These are phyloP conservation scores for Synergus umbraculus DNA, from an alignment of 2,888 invertebrate species.

Conservation along the genomic window DNA sequence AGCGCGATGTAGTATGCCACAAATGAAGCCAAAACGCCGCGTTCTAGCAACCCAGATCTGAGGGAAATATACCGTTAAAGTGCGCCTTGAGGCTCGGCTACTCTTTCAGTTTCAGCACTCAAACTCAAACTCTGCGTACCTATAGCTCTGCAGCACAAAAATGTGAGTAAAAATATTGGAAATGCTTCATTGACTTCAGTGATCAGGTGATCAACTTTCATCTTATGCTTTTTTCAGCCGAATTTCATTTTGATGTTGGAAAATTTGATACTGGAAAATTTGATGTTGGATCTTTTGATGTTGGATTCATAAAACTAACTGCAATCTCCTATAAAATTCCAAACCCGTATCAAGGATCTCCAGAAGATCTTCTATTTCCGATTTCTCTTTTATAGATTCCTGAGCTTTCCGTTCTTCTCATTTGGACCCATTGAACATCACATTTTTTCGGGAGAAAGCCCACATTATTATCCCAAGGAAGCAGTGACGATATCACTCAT, in stretches of 20 bases:
- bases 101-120: not conserved
- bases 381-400: not conserved
- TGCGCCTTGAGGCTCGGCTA: slow-evolving; percentile 19
- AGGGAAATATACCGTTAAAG: slow-evolving; percentile 30
- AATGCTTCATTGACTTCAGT: not conserved
- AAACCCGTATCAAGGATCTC: not conserved
- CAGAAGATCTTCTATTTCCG: not conserved
- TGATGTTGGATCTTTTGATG: not conserved
- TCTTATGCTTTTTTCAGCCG: not conserved
- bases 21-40: slow-evolving; percentile 34
- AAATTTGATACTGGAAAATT: not conserved
- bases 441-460: slow-evolving; percentile 4
- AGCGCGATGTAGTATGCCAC: not conserved
- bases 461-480: not conserved
- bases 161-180: not conserved
- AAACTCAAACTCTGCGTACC: not conserved
- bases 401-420: slow-evolving; percentile 13
- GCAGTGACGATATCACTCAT: not conserved
- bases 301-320: not conserved
- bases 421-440: not conserved
- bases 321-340: not conserved
- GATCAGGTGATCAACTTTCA: slow-evolving; percentile 8
- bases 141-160: not conserved
- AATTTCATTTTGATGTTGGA: not conserved
- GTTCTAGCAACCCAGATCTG: slow-evolving; percentile 41